Evolutionary conservation across 2,113 vertebrate genomes (phyloP).

Genomic region (Phalacrocorax pelagicus): DNA sequence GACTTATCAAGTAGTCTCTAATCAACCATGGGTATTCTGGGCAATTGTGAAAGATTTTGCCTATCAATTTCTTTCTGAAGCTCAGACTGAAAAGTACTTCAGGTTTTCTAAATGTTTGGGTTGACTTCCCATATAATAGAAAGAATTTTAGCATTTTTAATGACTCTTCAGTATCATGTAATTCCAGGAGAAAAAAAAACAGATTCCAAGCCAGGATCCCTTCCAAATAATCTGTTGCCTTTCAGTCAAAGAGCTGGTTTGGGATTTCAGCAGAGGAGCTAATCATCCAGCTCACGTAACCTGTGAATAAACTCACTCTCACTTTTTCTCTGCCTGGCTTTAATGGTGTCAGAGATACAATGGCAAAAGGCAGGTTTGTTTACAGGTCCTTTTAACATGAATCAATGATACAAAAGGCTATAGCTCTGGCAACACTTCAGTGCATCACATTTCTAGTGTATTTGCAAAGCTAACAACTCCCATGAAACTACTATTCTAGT

Average conservation of each 20-base stretch:
- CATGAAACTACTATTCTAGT: background rate
- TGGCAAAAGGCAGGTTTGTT: background rate
- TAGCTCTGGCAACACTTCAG: background rate
- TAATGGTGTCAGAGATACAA: background rate
- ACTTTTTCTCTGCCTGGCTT: background rate
- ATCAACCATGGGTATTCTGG: background rate
- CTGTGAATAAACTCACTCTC: background rate
- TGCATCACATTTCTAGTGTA: background rate
- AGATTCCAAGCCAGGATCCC: background rate
- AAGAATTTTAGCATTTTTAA: background rate
- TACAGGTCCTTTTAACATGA: background rate
- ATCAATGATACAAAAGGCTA: background rate
- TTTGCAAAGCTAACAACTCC: background rate
- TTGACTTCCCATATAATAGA: background rate
- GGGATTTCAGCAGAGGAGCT: background rate
- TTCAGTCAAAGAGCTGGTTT: background rate
- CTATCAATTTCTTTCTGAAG: background rate
- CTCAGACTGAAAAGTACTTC: background rate
- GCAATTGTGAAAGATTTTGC: background rate
- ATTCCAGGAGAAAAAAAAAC: background rate
- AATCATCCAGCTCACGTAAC: background rate
- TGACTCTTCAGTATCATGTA: background rate
- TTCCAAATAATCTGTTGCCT: background rate
- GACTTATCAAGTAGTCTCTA: background rate
- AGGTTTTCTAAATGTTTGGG: background rate